Evolutionary conservation across 2,113 vertebrate species (phyloP), one percentile per base, ranked within the genome.

Genomic region (Rhea americana): DNA sequence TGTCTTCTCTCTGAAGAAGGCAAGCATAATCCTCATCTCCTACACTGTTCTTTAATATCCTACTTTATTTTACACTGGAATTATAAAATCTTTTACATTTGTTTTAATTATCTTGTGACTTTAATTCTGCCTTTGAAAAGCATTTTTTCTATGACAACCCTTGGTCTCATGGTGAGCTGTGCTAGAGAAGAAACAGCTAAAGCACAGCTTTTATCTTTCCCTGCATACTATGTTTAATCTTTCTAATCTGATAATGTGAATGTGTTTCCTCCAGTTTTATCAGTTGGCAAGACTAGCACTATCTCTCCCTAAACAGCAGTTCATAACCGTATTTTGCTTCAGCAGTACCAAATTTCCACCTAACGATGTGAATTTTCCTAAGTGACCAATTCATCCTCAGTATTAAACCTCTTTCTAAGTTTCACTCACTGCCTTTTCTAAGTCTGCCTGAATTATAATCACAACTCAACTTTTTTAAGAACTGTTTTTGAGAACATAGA

Each of bases 231-330:
- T 90, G 48, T 89, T 96, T 96, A 92, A 94, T 96, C 87, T 89
- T 91, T 94, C 89, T 95, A 87, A 96, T 96, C 79, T 94, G 81
- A 78, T 91, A 78, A 85, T 78, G 85, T 80, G 86, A 95, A 88
- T 95, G 70, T 87, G 79, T 93, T 89, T 95, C 91, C 80, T 96
- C 85, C 67, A 10, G 72, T 94, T 97, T 96, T 97, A 63, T 82
- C 96, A 95, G 92, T 26, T 90, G 87, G 61, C 22, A 84, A 81
- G 56, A 73, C 92, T 90, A 93, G 37, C 87, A 58, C 79, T 32
- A 39, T 92, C 92, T 89, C 71, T 89, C 83, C 94, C 91, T 81
- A 88, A 92, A 76, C 67, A 92, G 56, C 41, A 37, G n/a, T 22
- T 85, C 56, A 70, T 56, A 92, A 76, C 71, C 25, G 11, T 48